A percentile compares a stretch with the other conserved stretches of the same genome.
Evolutionary conservation across 2,797 vertebrate genomes (phyloP).

Genomic region (Leptatherina wallacei): DNA sequence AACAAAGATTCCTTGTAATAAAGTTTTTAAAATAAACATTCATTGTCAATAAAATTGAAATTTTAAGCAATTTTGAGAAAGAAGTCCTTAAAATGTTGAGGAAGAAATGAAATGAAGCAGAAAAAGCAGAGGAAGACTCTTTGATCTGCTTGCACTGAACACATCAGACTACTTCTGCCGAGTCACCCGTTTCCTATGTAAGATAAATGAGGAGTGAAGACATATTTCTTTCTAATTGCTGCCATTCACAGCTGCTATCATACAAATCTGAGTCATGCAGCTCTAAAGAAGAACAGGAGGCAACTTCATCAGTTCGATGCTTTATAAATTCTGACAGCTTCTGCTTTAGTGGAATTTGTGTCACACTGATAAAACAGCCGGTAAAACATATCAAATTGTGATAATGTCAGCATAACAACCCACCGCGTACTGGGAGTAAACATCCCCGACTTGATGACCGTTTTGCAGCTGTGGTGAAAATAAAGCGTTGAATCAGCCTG

Average conservation of each 20-base stretch:
- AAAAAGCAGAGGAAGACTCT: too few species aligned
- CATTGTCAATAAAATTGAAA: too few species aligned
- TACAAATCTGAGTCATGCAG: neutral
- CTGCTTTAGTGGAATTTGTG: constrained; percentile 22
- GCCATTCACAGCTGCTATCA: neutral
- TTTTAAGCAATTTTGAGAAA: too few species aligned
- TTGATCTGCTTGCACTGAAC: neutral
- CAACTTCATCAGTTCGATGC: constrained; percentile 13
- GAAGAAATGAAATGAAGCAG: too few species aligned
- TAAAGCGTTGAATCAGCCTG: constrained; percentile 10
- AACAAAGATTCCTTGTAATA: too few species aligned
- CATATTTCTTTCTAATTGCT: neutral
- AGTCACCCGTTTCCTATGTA: neutral
- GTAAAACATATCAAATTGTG: constrained; percentile 7
- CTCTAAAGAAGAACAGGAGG: constrained; percentile 15
- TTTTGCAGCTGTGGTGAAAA: constrained; percentile 28
- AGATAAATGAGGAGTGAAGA: neutral
- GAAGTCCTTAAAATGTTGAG: too few species aligned
- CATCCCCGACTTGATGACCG: constrained; percentile 15
- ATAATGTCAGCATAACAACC: neutral
- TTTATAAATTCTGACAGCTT: constrained; percentile 8
- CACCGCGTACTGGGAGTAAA: constrained; percentile 16
- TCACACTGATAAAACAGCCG: constrained; percentile 1
- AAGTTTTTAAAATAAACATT: too few species aligned
- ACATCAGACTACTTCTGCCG: neutral